phyloP scores from a whole-genome alignment of 1,140 invertebrate genomes.

The Drosophila varians region DNA sequence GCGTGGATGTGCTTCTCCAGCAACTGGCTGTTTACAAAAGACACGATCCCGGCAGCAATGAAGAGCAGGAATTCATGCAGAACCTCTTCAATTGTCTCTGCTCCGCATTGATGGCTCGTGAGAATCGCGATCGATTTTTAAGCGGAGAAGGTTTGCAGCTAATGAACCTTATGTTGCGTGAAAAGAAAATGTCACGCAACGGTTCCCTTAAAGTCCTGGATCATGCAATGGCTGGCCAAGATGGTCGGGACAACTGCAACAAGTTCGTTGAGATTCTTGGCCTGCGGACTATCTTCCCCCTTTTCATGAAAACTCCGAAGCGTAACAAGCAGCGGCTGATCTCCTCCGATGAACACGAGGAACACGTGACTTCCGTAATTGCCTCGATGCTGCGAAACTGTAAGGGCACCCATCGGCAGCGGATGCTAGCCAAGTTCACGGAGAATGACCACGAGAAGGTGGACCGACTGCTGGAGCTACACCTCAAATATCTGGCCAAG shows the following conservation, averaged over 20 bases:
- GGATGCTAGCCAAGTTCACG: constrained; percentile 97
- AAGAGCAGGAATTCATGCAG: constrained; percentile 99
- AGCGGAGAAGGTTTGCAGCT: constrained; percentile 96
- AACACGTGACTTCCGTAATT: constrained; percentile 97
- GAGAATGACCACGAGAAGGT: constrained; percentile 99
- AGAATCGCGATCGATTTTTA: constrained; percentile 96
- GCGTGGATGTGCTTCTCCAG: constrained; percentile 97
- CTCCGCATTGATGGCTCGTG: constrained; percentile 93
- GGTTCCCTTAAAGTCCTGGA: constrained; percentile 98
- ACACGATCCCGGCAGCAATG: constrained; percentile 94
- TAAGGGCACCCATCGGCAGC: constrained; percentile 93
- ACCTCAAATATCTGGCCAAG: constrained; percentile 98
- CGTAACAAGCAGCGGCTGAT: constrained; percentile 93
- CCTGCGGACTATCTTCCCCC: constrained; percentile 96
- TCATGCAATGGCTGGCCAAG: constrained; percentile 96
- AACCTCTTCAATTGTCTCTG: constrained; percentile 98
- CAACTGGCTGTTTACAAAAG: constrained; percentile 98
- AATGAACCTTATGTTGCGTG: constrained; percentile 97
- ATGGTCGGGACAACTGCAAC: constrained; percentile 97
- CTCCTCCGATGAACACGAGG: constrained; percentile 96
- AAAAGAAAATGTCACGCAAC: constrained; percentile 98
- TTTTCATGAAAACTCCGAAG: constrained; percentile 99
- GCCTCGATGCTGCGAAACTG: constrained; percentile 96
- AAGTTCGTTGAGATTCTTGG: constrained; percentile 99
- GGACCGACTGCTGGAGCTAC: constrained; percentile 96